phyloP scores from a whole-genome alignment of 2,797 vertebrate genomes.

The Rhodeus uyekii region DNA sequence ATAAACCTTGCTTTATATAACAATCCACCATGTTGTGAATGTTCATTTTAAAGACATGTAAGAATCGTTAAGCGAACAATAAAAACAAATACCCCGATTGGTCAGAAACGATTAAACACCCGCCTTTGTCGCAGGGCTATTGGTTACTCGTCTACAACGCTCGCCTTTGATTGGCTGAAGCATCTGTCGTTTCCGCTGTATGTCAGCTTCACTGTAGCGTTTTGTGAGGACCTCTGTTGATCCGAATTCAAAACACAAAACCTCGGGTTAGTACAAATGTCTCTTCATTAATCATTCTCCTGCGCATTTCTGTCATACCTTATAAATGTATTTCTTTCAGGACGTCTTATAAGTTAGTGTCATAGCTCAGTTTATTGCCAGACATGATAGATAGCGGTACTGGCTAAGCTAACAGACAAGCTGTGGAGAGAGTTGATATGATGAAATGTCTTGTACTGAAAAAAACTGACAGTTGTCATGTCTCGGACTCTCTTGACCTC shows the following conservation, averaged over 20 bases:
- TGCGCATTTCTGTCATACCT: not conserved
- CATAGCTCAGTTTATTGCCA: slow-evolving; percentile 55
- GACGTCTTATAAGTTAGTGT: not conserved
- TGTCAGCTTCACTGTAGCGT: slow-evolving; percentile 56
- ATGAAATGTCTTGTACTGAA: slow-evolving; percentile 7
- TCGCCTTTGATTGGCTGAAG: slow-evolving; percentile 57
- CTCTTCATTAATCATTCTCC: not conserved
- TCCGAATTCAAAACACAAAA: slow-evolving; percentile 42
- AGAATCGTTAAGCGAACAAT: slow-evolving; percentile 3
- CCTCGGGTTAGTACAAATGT: slow-evolving; percentile 55
- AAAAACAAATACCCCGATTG: slow-evolving; percentile 38
- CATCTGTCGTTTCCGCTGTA: slow-evolving; percentile 47
- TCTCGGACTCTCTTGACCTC: not conserved
- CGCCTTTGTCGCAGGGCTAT: slow-evolving; percentile 61
- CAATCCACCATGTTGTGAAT: not conserved
- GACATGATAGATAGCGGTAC: slow-evolving; percentile 51
- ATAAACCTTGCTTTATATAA: not conserved
- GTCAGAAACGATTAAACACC: slow-evolving; percentile 5
- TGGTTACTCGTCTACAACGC: slow-evolving; percentile 56
- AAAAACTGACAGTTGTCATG: not conserved
- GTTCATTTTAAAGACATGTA: not conserved
- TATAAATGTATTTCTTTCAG: not conserved
- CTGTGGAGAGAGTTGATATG: slow-evolving; percentile 10
- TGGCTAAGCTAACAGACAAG: slow-evolving; percentile 52
- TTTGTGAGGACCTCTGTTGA: slow-evolving; percentile 47